These are phyloP conservation scores for Erythrolamprus reginae DNA, from an alignment of 2,113 vertebrate species.

Conservation along the genomic window DNA sequence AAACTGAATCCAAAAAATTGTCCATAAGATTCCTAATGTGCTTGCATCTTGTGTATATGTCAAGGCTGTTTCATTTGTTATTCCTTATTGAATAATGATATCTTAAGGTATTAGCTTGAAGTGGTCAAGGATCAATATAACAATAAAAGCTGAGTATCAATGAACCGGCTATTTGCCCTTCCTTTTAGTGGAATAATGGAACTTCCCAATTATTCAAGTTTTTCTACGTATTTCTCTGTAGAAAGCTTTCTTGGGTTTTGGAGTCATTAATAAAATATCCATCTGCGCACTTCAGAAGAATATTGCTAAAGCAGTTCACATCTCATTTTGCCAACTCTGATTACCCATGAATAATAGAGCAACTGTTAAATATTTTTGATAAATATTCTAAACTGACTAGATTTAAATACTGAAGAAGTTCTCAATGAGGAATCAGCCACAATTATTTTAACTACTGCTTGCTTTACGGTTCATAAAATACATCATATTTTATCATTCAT, in stretches of 20 bases:
- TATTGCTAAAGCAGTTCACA: constrained; percentile 20
- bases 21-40: neutral
- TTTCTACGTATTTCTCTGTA: neutral
- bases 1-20: neutral
- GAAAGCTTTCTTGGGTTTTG: neutral
- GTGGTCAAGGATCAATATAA: neutral
- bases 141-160: neutral
- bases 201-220: constrained; percentile 3
- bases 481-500: neutral
- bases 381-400: constrained; percentile 40
- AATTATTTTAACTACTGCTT: neutral
- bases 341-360: constrained; percentile 42
- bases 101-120: neutral
- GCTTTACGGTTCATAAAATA: neutral
- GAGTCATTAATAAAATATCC: neutral
- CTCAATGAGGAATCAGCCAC: constrained; percentile 38
- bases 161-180: neutral
- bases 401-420: constrained; percentile 38
- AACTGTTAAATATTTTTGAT: constrained; percentile 37
- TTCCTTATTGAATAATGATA: neutral
- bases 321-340: constrained; percentile 39
- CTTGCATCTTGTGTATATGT: neutral
- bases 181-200: rapidly evolving
- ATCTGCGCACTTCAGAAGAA: constrained; percentile 30
- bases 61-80: neutral